Evolutionary conservation across 2,113 vertebrate species (phyloP), one percentile per base, ranked within the genome.

Genomic region (Pangasianodon hypophthalmus): DNA sequence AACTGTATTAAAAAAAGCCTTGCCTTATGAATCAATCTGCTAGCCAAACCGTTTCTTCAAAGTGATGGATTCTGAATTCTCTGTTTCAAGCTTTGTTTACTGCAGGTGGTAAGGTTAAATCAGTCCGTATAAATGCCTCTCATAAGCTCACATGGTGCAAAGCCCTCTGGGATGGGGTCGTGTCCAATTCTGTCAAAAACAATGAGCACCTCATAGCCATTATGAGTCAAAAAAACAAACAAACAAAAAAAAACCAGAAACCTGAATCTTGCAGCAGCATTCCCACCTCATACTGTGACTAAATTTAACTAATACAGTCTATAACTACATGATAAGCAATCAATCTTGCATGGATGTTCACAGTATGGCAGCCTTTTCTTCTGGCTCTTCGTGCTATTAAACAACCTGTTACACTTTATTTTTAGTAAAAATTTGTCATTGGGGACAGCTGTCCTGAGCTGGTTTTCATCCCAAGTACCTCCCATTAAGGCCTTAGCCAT

Each of bases 401-500:
- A 79, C 86, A 87, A 90, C 83, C 82, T 89, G 82, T 87, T 90
- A 77, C 86, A 80, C 87, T 87, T 91, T 87, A 81, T 77, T 44
- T 86, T 32, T 16, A 90, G 50, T 90, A 60, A 80, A 79, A 60
- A 13, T 14, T 56, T 86, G 67, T 83, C 69, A 75, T 50, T 60
- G 29, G 44, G 60, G 84, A 91, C 90, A 91, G 79, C 90, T 90
- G 90, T 91, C 91, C 91, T 82, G 77, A 91, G 67, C 88, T 92
- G 90, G 86, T 90, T 92, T 91, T 92, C 85, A 73, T 88, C 86
- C 92, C 89, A 79, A 87, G 91, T 84, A 90, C 71, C 87, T 86
- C 54, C 69, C 32, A 83, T 92, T 91, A 90, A 91, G 88, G 88
- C 75, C 50, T 13, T 87, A 91, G 89, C 92, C 88, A 89, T 93